Conservation (phyloP, 2,888 invertebrate genomes). For the Tanaodytes sp. region DNA sequence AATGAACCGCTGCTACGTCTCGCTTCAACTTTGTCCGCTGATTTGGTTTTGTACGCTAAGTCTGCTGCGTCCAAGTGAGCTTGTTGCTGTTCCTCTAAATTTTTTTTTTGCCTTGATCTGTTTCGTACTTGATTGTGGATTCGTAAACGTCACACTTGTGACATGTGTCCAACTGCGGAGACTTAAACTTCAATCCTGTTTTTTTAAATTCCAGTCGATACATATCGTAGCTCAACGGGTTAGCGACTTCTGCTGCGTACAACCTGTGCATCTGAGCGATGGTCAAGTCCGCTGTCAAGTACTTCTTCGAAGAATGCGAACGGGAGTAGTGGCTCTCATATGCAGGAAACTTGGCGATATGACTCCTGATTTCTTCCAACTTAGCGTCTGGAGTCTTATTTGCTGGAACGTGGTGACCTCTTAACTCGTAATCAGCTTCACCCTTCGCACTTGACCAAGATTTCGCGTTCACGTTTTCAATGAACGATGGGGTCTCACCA, state of each 20-base stretch:
- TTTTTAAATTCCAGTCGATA: conserved; percentile 37
- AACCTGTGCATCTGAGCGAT: conserved; percentile 22
- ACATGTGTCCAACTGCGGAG: conserved; percentile 53
- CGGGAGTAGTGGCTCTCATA: conserved; percentile 45
- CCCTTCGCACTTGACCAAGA: conserved; percentile 2
- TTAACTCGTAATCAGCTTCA: neutral
- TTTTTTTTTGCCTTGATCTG: conserved; percentile 1
- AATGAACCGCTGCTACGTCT: conserved; percentile 14
- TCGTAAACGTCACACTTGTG: neutral
- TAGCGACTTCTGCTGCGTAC: conserved; percentile 11
- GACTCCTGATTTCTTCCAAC: conserved; percentile 1
- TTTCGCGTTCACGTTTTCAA: neutral
- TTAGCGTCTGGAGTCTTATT: conserved; percentile 1
- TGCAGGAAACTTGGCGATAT: conserved; percentile 30
- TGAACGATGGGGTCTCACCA: neutral
- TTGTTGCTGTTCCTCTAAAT: neutral
- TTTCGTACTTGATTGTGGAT: conserved; percentile 1
- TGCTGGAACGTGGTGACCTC: neutral
- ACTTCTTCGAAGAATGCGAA: conserved; percentile 35
- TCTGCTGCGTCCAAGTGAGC: conserved; percentile 21
- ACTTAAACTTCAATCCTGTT: conserved; percentile 52
- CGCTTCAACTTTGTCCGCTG: conserved; percentile 25
- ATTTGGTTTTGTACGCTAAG: conserved; percentile 37
- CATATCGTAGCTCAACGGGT: conserved; percentile 27
- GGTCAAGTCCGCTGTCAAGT: conserved; percentile 25